Conservation (phyloP, 2,888 invertebrate species). For the Drosophila multiciliata region DNA sequence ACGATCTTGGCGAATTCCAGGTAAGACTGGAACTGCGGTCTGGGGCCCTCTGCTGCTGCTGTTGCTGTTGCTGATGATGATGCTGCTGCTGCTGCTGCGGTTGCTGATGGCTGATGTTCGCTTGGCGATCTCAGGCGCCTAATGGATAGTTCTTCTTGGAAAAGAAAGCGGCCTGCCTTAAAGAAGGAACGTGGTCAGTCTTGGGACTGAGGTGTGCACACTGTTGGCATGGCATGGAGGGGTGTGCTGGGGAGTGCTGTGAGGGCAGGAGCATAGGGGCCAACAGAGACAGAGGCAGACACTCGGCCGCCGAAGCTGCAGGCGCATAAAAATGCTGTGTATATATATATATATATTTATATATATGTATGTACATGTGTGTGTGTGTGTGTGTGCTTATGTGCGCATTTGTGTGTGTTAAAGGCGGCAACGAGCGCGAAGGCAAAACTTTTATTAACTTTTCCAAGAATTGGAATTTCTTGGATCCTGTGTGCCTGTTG, state of each 20-base stretch:
- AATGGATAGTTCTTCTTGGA: slow-evolving; percentile 79
- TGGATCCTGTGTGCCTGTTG: slow-evolving; percentile 76
- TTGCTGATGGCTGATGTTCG: slow-evolving; percentile 33
- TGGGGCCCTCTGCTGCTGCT: slow-evolving; percentile 4
- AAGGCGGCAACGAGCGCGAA: slow-evolving; percentile 70
- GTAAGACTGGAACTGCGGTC: slow-evolving; percentile 46
- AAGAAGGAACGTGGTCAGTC: slow-evolving; percentile 73
- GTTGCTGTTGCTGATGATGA: neutral
- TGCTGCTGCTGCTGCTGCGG: neutral
- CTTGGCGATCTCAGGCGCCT: slow-evolving; percentile 76
- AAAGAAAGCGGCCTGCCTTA: slow-evolving; percentile 79
- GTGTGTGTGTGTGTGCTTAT: slow-evolving; percentile 12
- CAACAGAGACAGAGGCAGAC: slow-evolving; percentile 58
- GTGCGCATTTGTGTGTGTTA: slow-evolving; percentile 45
- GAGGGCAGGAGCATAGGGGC: neutral
- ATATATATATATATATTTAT: neutral
- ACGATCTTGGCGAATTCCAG: slow-evolving; percentile 73
- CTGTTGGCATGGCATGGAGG: neutral
- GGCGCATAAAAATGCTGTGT: slow-evolving; percentile 70
- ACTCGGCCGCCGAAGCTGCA: slow-evolving; percentile 76
- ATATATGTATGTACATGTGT: slow-evolving; percentile 11
- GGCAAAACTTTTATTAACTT: slow-evolving; percentile 81
- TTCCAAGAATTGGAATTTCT: slow-evolving; percentile 79
- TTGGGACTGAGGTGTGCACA: slow-evolving; percentile 31
- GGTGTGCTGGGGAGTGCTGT: neutral